Conservation (phyloP, 2,113 vertebrate genomes). For the Piaya cayana region DNA sequence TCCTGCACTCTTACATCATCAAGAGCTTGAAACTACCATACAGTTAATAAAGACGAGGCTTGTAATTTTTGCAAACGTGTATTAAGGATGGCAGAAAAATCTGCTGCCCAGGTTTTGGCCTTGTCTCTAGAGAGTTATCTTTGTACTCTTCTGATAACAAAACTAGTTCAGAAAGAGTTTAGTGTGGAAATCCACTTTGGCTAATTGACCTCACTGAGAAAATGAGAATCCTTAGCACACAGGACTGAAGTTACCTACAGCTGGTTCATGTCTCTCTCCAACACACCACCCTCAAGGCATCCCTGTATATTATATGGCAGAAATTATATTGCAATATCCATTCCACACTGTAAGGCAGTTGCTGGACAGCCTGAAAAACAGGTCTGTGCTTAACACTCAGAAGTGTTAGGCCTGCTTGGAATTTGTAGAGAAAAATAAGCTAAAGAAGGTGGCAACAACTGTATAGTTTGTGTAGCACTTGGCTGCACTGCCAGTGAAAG, state of each 20-base stretch:
- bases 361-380: background rate
- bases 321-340: background rate
- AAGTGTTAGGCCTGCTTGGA: constrained; percentile 1
- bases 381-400: background rate
- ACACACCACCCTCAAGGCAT: background rate
- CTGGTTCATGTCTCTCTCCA: background rate
- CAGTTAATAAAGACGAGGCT: background rate
- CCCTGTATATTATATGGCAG: background rate
- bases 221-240: background rate
- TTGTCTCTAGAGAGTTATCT: background rate
- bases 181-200: background rate
- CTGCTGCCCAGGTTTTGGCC: background rate
- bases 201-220: background rate
- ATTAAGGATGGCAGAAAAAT: background rate
- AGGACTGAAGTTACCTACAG: background rate
- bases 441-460: background rate
- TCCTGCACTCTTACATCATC: background rate
- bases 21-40: background rate
- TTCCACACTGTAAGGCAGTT: background rate
- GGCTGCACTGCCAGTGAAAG: background rate
- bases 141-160: background rate
- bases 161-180: background rate
- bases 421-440: background rate
- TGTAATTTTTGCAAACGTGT: background rate
- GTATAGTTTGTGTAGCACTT: background rate